phyloP scores from a whole-genome alignment of 2,113 vertebrate genomes.

The Thryonomys swinderianus region DNA sequence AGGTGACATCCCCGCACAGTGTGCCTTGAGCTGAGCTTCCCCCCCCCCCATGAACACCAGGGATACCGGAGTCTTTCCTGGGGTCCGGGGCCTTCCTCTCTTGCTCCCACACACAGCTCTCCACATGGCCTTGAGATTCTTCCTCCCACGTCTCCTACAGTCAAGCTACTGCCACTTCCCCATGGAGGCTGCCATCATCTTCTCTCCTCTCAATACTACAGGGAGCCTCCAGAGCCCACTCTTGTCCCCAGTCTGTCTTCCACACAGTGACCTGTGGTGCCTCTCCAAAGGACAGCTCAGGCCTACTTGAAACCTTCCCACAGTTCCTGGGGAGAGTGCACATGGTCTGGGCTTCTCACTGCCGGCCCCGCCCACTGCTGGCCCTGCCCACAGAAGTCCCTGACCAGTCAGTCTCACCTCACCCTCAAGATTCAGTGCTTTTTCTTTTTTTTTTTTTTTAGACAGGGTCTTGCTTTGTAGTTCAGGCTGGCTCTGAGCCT shows the following conservation, averaged over 20 bases:
- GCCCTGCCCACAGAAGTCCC: fast-evolving
- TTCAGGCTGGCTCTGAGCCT: no score
- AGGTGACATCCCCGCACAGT: fast-evolving
- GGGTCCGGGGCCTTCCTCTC: not conserved
- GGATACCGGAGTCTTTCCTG: not conserved
- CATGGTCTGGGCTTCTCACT: not conserved
- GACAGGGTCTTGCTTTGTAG: no score
- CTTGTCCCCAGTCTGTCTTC: no score
- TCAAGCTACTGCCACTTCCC: fast-evolving
- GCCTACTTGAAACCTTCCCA: not conserved
- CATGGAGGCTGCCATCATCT: fast-evolving
- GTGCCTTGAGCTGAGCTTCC: fast-evolving
- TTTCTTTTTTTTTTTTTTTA: no score
- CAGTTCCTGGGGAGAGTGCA: fast-evolving
- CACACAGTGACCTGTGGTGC: not conserved
- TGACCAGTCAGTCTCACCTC: fast-evolving
- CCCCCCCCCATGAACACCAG: not conserved
- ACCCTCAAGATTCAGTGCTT: fast-evolving
- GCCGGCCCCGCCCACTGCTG: no score
- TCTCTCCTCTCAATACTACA: not conserved
- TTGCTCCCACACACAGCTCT: not conserved
- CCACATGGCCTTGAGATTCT: not conserved
- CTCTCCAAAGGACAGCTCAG: not conserved
- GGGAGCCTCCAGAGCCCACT: no score
- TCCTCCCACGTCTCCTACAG: not conserved